A percentile compares a stretch with the other conserved stretches of the same genome.
These are phyloP conservation scores for Toxostoma redivivum DNA, from an alignment of 2,113 vertebrate species.

Conservation along the genomic window DNA sequence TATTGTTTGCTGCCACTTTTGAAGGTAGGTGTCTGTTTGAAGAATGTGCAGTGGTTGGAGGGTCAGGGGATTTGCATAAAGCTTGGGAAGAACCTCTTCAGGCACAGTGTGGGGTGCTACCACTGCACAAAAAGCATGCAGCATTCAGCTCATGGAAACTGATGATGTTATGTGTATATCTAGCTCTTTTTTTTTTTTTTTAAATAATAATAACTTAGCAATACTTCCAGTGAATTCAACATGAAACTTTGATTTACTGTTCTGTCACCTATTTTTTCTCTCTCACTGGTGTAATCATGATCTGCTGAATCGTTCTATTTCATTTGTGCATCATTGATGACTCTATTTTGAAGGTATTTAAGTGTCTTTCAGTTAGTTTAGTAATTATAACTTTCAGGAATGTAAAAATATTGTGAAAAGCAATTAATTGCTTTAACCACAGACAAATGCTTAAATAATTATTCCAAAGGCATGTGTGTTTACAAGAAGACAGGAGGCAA, in stretches of 20 bases:
- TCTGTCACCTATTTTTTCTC: background rate
- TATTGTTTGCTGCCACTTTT: slow-evolving; percentile 90
- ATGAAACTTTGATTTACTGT: background rate
- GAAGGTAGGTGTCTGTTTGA: slow-evolving; percentile 95
- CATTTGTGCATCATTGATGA: background rate
- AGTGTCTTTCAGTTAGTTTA: slow-evolving; percentile 7
- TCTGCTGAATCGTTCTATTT: slow-evolving; percentile 14
- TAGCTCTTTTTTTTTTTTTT: background rate
- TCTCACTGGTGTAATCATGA: background rate
- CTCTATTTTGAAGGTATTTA: slow-evolving; percentile 12
- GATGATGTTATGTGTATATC: background rate
- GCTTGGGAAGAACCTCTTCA: slow-evolving; percentile 59
- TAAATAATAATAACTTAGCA: background rate
- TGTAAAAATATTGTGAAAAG: background rate
- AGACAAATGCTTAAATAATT: background rate
- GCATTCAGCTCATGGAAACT: background rate
- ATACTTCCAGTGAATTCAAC: background rate
- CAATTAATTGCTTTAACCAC: background rate
- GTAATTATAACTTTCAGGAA: slow-evolving; percentile 26
- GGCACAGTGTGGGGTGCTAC: background rate
- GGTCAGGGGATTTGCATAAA: slow-evolving; percentile 92
- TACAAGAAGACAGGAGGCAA: background rate
- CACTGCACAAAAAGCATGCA: slow-evolving; percentile 28
- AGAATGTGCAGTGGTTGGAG: slow-evolving; percentile 87
- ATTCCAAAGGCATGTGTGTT: background rate